These are phyloP conservation scores for Orientallactaga bullata DNA, from an alignment of 2,113 vertebrate species.

Conservation along the genomic window DNA sequence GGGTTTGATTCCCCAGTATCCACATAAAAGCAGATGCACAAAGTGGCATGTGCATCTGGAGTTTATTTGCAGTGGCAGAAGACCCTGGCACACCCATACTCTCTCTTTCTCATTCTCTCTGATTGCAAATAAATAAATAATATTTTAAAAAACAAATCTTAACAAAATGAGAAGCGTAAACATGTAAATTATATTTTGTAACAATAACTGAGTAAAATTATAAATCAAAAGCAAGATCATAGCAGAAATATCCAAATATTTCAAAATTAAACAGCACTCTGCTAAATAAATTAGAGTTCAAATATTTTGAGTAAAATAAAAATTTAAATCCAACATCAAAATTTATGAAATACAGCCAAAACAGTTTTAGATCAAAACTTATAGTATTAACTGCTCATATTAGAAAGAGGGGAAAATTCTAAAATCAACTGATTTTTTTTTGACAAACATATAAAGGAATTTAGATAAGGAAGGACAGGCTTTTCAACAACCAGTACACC, in stretches of 20 bases:
- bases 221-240: background rate
- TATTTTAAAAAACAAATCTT: background rate
- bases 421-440: background rate
- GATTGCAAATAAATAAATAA: too few species aligned
- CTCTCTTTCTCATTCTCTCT: too few species aligned
- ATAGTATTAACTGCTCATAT: background rate
- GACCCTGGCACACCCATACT: too few species aligned
- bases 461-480: background rate
- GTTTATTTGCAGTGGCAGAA: too few species aligned
- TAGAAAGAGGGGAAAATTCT: background rate
- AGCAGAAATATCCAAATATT: background rate
- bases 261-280: background rate
- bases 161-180: background rate
- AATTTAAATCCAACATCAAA: background rate
- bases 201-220: background rate
- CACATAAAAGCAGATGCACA: too few species aligned
- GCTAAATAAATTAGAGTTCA: background rate
- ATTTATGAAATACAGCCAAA: background rate
- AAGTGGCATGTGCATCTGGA: too few species aligned
- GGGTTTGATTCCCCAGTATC: too few species aligned
- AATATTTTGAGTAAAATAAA: background rate
- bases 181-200: background rate
- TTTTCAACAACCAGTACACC: slow-evolving; percentile 10
- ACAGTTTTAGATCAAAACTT: background rate
- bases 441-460: background rate